Base-by-base conservation (phyloP, 92 coral and sea anemone species). In the Porites rus region DNA sequence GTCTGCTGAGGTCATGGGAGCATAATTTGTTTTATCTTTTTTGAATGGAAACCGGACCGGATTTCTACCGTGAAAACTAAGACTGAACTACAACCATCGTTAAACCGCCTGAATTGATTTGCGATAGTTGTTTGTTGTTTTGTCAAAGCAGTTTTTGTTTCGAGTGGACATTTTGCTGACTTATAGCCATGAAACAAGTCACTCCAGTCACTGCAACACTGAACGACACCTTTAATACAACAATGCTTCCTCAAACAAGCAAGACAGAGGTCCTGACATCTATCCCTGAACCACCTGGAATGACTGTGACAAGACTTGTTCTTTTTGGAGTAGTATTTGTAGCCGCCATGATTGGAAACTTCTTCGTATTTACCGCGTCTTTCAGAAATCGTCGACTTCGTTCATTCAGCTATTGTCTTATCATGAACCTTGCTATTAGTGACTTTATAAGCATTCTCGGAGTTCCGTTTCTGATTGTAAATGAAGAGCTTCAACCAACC, bases 371-470 rank as follows among this genome's bases (percentile, higher is more conserved):
- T 59, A 79, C 88, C 12, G 94, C 93, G 60, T 89, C 90, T 19
- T 77, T 77, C 24, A 79, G 94, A 46, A 79, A 81, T 81, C 85
- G 77, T 70, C 78, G 74, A 17, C 94, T 92, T 65, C 93, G 87
- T 66, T 85, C 90, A 0, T 92, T 89, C 75, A 89, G 88, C 83
- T 89, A 92, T 62, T 92, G 81, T 53, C 93, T 92, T 17, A 89
- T 92, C 53, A 85, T 89, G 50, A 76, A 80, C 52, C 87, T 92
- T 14, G 94, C 94, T 3, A 20, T 88, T 31, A 78, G 94, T 19
- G 94, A 92, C 74, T 89, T 92, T 28, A 21, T 89, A 61, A 92
- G 94, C 22, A 85, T 89, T 10, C 71, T 92, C 43, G 90, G 92
- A 7, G 85, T 92, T 65, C 94, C 94, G 2, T 65, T 92, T 58